A percentile compares a stretch with the other conserved stretches of the same genome.
Evolutionary conservation across 2,113 vertebrate genomes (phyloP).

Genomic region (Zosterops hypoxanthus): DNA sequence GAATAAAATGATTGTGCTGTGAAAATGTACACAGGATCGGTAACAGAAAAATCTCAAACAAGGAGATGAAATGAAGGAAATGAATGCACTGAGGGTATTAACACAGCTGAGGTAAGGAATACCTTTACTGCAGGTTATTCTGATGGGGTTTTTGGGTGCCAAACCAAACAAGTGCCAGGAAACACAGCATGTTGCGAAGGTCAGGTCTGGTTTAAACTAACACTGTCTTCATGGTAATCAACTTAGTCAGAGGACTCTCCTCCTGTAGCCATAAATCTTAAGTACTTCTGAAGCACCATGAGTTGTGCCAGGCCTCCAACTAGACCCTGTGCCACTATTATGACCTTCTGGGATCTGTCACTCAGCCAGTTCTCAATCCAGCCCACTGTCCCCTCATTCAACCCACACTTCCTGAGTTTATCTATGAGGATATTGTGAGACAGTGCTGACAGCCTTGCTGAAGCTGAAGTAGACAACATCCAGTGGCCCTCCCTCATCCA

Average conservation of each 20-base stretch:
- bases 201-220: neutral
- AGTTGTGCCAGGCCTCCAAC: neutral
- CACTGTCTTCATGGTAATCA: neutral
- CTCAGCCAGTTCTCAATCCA: neutral
- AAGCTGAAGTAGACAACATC: neutral
- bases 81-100: neutral
- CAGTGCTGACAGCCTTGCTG: neutral
- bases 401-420: neutral
- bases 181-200: neutral
- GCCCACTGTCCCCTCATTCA: neutral
- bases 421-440: neutral
- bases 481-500: neutral
- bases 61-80: neutral
- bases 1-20: neutral
- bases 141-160: neutral
- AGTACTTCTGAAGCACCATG: neutral
- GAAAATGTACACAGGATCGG: neutral
- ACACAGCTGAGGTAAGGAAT: neutral
- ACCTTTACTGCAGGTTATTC: neutral
- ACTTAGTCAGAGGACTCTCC: neutral
- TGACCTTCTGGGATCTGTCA: neutral
- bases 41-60: neutral
- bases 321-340: neutral
- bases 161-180: neutral
- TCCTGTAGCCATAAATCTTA: neutral